These are phyloP conservation scores for Scaptomyza polygonia DNA, from an alignment of 2,888 invertebrate species.

Conservation along the genomic window DNA sequence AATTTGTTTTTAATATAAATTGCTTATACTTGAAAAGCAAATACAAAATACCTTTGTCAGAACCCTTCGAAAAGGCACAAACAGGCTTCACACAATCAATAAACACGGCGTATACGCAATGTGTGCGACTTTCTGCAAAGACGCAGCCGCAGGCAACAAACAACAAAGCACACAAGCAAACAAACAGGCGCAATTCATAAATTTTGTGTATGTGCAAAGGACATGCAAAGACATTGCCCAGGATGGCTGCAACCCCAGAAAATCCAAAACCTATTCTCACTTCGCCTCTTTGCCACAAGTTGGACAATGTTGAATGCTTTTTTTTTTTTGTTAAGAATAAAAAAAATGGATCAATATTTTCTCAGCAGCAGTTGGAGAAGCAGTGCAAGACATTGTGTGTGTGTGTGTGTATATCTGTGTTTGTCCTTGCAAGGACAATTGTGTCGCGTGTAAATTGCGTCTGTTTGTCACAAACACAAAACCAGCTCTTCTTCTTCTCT, in stretches of 20 bases:
- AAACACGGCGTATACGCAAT: slow-evolving; percentile 71
- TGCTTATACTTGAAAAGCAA: not conserved
- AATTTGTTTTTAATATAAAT: not conserved
- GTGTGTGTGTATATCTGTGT: slow-evolving; percentile 64
- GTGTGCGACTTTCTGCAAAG: slow-evolving; percentile 42
- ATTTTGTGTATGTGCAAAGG: slow-evolving; percentile 44
- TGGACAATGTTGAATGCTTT: slow-evolving; percentile 45
- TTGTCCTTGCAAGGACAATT: slow-evolving; percentile 74
- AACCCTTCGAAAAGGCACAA: not conserved
- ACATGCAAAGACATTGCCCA: slow-evolving; percentile 42
- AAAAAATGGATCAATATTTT: slow-evolving; percentile 72
- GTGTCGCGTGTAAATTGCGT: slow-evolving; percentile 42
- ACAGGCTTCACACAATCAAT: slow-evolving; percentile 56
- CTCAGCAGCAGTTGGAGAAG: slow-evolving; percentile 40
- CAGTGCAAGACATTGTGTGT: slow-evolving; percentile 66
- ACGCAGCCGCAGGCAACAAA: slow-evolving; percentile 50
- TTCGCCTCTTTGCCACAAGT: slow-evolving; percentile 11
- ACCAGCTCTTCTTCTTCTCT: not conserved
- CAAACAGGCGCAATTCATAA: slow-evolving; percentile 64
- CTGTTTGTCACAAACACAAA: slow-evolving; percentile 7
- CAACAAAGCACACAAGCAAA: slow-evolving; percentile 19
- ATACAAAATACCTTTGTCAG: not conserved
- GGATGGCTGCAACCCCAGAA: slow-evolving; percentile 10
- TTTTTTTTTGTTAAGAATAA: slow-evolving; percentile 26
- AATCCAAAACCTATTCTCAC: slow-evolving; percentile 1